Percentiles rank a stretch among this genome's conserved stretches.
These are phyloP conservation scores for Solenopsis invicta DNA, from an alignment of 1,140 invertebrate species.

Conservation along the genomic window DNA sequence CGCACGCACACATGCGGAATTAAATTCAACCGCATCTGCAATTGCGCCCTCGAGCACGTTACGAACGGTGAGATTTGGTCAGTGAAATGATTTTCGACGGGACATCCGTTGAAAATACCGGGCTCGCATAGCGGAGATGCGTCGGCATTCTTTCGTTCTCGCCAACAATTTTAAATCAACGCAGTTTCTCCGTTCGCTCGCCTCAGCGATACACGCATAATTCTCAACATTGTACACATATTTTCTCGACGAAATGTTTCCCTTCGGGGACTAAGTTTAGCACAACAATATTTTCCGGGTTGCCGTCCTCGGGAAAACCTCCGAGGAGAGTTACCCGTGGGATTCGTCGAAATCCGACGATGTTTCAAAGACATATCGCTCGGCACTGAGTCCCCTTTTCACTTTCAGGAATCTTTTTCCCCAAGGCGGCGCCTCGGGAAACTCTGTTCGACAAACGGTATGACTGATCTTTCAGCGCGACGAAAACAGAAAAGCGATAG, in stretches of 20 bases:
- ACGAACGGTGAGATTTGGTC: neutral
- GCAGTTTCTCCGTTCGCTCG: neutral
- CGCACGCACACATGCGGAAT: no score
- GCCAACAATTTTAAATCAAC: conserved; percentile 41
- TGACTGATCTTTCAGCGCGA: conserved; percentile 2
- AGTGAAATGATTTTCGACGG: conserved; percentile 12
- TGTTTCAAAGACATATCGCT: neutral
- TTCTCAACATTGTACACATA: conserved; percentile 9
- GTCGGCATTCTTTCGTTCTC: conserved; percentile 12
- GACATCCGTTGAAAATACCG: conserved; percentile 31
- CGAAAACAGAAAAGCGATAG: neutral
- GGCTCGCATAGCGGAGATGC: conserved; percentile 15
- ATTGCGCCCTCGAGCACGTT: neutral
- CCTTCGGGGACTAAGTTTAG: conserved; percentile 49
- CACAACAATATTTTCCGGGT: conserved; percentile 39
- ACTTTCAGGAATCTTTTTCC: neutral
- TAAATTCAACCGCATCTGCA: no score
- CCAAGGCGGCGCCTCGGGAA: neutral
- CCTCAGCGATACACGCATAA: neutral
- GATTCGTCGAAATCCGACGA: neutral
- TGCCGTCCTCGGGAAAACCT: neutral
- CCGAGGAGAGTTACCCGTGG: conserved; percentile 8
- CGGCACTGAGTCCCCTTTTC: neutral
- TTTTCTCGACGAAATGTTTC: conserved; percentile 43
- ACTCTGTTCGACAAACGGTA: conserved; percentile 6